Conservation (phyloP, 2,797 vertebrate genomes). For the Hephaestus fuliginosus region DNA sequence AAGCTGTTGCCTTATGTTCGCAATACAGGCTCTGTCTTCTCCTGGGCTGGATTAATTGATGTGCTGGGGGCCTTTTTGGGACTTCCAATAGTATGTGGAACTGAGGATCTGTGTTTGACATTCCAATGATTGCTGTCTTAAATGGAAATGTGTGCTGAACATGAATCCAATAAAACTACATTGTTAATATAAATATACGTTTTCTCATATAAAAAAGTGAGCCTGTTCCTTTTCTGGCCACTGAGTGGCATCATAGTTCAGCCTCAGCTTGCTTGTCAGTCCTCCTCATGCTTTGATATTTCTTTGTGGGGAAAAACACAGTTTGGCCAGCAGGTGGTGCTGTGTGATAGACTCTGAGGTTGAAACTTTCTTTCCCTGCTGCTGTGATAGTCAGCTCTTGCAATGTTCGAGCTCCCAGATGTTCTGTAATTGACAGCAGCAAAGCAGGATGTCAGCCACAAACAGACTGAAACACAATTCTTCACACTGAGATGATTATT, state of each 20-base stretch:
- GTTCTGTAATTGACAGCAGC: neutral
- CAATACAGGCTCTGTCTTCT: neutral
- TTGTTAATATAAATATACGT: neutral
- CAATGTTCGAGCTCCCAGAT: neutral
- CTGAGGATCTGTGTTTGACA: neutral
- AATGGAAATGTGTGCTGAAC: neutral
- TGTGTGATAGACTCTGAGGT: conserved; percentile 26
- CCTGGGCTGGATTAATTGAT: neutral
- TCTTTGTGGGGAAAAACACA: neutral
- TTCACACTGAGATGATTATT: neutral
- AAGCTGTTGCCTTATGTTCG: neutral
- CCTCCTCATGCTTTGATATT: neutral
- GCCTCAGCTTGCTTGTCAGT: neutral
- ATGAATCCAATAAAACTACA: neutral
- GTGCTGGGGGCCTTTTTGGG: neutral
- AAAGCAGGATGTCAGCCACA: neutral
- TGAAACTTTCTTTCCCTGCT: neutral
- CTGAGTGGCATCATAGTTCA: conserved; percentile 41
- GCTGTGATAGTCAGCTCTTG: neutral
- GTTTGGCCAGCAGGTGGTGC: conserved; percentile 68
- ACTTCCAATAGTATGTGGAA: neutral
- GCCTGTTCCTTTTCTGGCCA: conserved; percentile 40
- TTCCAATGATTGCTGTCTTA: neutral
- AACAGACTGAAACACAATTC: neutral
- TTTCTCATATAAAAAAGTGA: neutral